These are phyloP conservation scores for Rhagonycha lutea DNA, from an alignment of 2,888 invertebrate genomes.

Conservation along the genomic window DNA sequence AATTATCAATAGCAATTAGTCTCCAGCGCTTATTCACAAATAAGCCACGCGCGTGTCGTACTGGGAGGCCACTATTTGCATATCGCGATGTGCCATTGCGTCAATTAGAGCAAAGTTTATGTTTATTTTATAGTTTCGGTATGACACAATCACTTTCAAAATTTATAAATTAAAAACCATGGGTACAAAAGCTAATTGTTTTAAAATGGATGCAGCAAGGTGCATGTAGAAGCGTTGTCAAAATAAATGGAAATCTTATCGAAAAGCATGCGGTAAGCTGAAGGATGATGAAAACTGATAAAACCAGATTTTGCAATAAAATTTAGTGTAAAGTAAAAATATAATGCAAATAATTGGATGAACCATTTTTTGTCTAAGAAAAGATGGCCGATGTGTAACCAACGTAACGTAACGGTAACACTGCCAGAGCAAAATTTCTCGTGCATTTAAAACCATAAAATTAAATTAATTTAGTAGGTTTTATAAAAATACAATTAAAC, in stretches of 20 bases:
- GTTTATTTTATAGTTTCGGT: constrained; percentile 18
- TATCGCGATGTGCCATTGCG: constrained; percentile 41
- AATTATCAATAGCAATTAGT: constrained; percentile 41
- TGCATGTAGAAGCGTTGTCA: no score
- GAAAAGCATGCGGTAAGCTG: no score
- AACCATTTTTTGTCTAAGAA: neutral
- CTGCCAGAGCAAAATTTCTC: neutral
- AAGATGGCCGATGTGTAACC: neutral
- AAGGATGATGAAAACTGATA: neutral
- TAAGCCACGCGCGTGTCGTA: constrained; percentile 37
- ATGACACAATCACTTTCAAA: neutral
- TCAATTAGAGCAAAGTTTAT: constrained; percentile 35
- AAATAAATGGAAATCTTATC: no score
- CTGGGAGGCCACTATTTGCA: constrained; percentile 39
- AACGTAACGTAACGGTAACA: neutral
- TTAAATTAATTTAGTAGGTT: neutral
- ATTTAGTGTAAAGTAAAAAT: no score
- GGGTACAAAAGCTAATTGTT: no score
- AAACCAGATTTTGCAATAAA: no score
- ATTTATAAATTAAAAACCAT: neutral
- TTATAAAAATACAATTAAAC: neutral
- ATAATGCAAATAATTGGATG: neutral
- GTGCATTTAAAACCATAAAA: neutral
- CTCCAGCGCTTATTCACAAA: constrained; percentile 31
- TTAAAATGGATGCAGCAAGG: no score